Base-by-base conservation (phyloP, 2,797 vertebrate species). In the Pipistrellus nathusii region DNA sequence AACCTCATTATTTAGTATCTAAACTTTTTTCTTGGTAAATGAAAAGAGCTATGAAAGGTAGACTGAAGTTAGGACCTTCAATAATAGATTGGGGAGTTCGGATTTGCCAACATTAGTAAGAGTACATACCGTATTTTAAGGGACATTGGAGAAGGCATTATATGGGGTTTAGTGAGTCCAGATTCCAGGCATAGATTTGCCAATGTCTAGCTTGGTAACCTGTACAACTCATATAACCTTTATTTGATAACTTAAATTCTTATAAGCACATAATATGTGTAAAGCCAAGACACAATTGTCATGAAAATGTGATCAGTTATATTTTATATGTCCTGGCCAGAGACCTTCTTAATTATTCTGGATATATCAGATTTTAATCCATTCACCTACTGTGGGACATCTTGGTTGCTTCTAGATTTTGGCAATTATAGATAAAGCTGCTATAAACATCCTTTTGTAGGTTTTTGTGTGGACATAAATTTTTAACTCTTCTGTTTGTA, bases 11-110 rank as follows among this genome's bases (percentile, higher is more conserved):
- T 82, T 83, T 86, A 83, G 32, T 51, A 68, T 11, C 30, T 92
- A 51, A 82, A 35, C 44, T 93, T 91, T 85, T 82, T 38, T 20
- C 27, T 73, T 68, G 35, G 41, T n/a, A 53, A 90, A 38, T 88
- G 85, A 25, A 80, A 38, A 71, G 18, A 88, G n/a, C 46, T 68
- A 68, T 51, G 48, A 83, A 64, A 41, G 35, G 23, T 14, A 77
- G 85, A 14, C 15, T 77, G 57, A 66, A 21, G 13, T 82, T 68
- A 86, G 91, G 23, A 35, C 64, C 41, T 78, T 68, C 8, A 57
- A 44, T 55, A 23, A 15, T 86, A 73, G 25, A 59, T 23, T 85
- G 15, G 62, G 41, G 32, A 27, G 44, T 44, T 85, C 77, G 46
- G 51, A 27, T 27, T 91, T 44, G 44, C 44, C 44, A 44, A 44